phyloP scores from a whole-genome alignment of 2,797 vertebrate species.

The Leptoclinus maculatus region DNA sequence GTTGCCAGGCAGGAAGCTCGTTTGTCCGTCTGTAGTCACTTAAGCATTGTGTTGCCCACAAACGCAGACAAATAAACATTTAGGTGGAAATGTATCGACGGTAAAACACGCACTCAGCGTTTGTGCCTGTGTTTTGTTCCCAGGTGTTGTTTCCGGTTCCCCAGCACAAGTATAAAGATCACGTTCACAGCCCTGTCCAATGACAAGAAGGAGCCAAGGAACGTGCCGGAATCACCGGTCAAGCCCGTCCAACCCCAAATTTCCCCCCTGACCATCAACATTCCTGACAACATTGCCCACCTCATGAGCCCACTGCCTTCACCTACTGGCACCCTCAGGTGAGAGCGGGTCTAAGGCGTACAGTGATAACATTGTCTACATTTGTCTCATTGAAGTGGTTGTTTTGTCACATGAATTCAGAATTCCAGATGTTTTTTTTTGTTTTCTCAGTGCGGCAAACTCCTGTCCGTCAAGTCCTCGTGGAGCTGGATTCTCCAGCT shows the following conservation, averaged over 20 bases:
- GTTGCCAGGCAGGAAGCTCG: slow-evolving; percentile 47
- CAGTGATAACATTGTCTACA: too few species aligned
- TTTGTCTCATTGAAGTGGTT: neutral
- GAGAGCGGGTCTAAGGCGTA: slow-evolving; percentile 5
- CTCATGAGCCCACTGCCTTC: slow-evolving; percentile 98
- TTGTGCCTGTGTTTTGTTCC: neutral
- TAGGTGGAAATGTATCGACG: neutral
- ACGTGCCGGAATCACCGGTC: slow-evolving; percentile 92
- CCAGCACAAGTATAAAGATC: slow-evolving; percentile 99
- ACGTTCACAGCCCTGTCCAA: slow-evolving; percentile 95
- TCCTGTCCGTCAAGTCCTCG: slow-evolving; percentile 98
- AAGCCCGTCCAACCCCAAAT: slow-evolving; percentile 96
- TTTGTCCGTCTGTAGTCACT: neutral
- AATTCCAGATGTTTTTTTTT: neutral
- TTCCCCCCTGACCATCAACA: slow-evolving; percentile 97
- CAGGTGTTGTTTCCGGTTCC: slow-evolving; percentile 98
- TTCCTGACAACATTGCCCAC: slow-evolving; percentile 98
- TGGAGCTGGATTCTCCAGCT: slow-evolving; percentile 95
- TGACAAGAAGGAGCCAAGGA: slow-evolving; percentile 93
- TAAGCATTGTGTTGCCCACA: neutral
- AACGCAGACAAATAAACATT: neutral
- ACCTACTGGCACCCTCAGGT: slow-evolving; percentile 98
- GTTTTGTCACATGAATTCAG: neutral
- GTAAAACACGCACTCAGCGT: neutral
- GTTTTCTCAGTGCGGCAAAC: slow-evolving; percentile 91